Base-by-base conservation (phyloP, 1,140 invertebrate genomes). In the Cydia fagiglandana region DNA sequence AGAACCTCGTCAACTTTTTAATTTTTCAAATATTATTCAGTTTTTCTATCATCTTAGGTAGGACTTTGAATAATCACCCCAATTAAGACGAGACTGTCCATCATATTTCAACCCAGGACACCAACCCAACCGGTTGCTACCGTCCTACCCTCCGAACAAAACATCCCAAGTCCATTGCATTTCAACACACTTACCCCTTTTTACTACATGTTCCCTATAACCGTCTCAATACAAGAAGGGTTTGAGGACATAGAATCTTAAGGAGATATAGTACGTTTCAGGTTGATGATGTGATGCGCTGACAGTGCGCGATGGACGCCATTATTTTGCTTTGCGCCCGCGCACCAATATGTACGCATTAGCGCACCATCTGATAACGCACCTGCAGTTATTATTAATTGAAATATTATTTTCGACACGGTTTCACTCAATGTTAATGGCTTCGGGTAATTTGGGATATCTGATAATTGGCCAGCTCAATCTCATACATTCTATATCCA, bases 331-430 rank as follows among this genome's bases (percentile, higher is more conserved):
- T 15, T 4, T 68, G 66, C 41, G 30, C 28, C 13, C 41, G 68
- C 41, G 68, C 30, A 17, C 41, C 68, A 70, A 70, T 70, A 38
- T 70, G 68, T 70, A 70, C 20, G 56, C 56, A 61, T 61, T 61
- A 61, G 20, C 20, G 56, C 7, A n/a, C 28, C 64, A 66, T 66
- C 64, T 66, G 64, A 66, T 66, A 66, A 66, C 64, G 64, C 64
- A 66, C 64, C 28, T 66, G 64, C 30, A 2, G 28, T 34, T 66
- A 66, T 66, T 66, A 66, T 34, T 66, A 66, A 66, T 38, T 66
- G 64, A 30, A 66, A 66, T 61, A 66, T 66, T 66, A 66, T 66
- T 30, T 66, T 34, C 28, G 64, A 66, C 64, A 66, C 30, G 64
- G 64, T 66, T 38, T 66, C 56, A 24, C 20, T 61, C 56, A 20